Evolutionary conservation across 2,888 invertebrate genomes (phyloP).

Genomic region (Lymantria monacha): DNA sequence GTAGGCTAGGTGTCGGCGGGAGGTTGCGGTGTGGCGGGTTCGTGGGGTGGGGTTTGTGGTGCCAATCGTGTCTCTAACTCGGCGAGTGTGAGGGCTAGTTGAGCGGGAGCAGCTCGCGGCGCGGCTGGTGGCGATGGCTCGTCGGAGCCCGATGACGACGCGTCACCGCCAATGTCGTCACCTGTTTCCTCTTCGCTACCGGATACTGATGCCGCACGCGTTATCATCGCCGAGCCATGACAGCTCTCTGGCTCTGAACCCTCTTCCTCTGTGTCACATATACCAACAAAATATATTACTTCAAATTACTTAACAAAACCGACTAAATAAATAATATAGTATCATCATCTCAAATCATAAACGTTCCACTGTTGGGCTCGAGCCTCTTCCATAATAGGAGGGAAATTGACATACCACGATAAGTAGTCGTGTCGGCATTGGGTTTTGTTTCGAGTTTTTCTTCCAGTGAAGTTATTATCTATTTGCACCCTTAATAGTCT

Average conservation of each 20-base stretch:
- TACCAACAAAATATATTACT: too few species aligned
- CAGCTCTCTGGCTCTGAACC: conserved; percentile 47
- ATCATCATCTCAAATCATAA: too few species aligned
- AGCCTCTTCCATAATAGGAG: too few species aligned
- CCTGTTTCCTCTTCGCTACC: conserved; percentile 31
- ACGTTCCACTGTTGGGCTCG: too few species aligned
- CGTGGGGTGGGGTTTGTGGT: conserved; percentile 13
- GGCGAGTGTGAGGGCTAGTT: conserved; percentile 40
- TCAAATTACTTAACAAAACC: too few species aligned
- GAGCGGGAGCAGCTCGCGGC: conserved; percentile 20
- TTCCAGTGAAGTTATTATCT: too few species aligned
- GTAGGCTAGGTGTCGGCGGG: conserved; percentile 26
- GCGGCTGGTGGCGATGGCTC: conserved; percentile 10
- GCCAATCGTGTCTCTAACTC: conserved; percentile 34
- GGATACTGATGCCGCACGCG: conserved; percentile 23
- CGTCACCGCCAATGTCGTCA: conserved; percentile 15
- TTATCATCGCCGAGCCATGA: conserved; percentile 26
- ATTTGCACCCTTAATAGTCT: too few species aligned
- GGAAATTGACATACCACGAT: too few species aligned
- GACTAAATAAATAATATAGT: too few species aligned
- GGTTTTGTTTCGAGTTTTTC: too few species aligned
- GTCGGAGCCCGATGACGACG: conserved; percentile 21
- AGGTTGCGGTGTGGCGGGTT: conserved; percentile 11
- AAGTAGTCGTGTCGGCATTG: too few species aligned
- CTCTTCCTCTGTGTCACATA: conserved; percentile 49